A percentile compares a stretch with the other conserved stretches of the same genome.
Evolutionary conservation across 2,797 vertebrate species (phyloP).

Genomic region (Chiroxiphia lanceolata): DNA sequence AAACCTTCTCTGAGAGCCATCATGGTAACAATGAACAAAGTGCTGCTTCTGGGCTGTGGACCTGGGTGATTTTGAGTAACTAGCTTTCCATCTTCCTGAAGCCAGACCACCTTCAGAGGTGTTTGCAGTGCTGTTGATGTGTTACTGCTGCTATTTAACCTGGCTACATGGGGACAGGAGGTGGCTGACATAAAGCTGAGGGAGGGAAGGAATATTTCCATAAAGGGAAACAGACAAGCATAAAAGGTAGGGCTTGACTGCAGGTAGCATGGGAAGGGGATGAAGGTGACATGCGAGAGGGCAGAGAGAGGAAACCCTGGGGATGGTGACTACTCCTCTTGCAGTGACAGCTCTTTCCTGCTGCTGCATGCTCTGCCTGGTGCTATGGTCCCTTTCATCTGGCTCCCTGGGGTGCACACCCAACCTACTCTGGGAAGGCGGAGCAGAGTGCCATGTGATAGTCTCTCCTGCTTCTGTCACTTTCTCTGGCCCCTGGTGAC

Average conservation of each 20-base stretch:
- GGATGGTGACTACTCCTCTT: background rate
- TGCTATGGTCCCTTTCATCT: fast-evolving
- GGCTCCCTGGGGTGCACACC: fast-evolving
- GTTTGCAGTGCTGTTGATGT: background rate
- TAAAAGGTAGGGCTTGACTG: background rate
- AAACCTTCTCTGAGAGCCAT: background rate
- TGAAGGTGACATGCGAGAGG: background rate
- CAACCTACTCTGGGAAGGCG: background rate
- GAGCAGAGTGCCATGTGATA: too few relatives aligned
- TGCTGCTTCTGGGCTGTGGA: background rate
- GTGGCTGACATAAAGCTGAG: background rate
- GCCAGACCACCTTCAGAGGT: background rate
- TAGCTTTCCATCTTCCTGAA: background rate
- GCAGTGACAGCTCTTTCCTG: background rate
- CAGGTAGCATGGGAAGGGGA: background rate
- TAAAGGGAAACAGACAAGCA: background rate
- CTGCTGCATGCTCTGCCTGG: background rate
- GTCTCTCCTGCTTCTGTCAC: background rate
- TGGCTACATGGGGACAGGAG: background rate
- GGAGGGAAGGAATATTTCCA: background rate
- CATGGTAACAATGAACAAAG: background rate
- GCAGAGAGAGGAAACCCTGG: background rate
- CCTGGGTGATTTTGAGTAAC: fast-evolving
- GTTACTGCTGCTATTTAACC: background rate
- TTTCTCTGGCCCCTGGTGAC: background rate